Percentiles rank a stretch among this genome's conserved stretches.
These are phyloP conservation scores for Eurytoma adleriae DNA, from an alignment of 2,888 invertebrate genomes.

Conservation along the genomic window DNA sequence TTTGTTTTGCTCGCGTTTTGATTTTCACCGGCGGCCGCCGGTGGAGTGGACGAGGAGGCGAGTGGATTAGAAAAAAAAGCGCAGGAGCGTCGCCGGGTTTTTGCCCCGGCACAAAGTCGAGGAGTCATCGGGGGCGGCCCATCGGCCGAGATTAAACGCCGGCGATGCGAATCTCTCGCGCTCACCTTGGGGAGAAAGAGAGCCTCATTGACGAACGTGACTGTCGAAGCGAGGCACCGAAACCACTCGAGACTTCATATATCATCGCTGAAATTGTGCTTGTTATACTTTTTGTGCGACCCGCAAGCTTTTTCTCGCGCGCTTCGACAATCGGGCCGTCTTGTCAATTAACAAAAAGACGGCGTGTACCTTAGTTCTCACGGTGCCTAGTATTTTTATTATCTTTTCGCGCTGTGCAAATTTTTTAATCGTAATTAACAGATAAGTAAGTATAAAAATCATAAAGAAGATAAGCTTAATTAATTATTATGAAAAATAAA, in stretches of 20 bases:
- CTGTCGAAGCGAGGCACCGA: neutral
- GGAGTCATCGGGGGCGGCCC: conserved; percentile 37
- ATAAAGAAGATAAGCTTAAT: too few relatives aligned
- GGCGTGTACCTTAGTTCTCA: too few relatives aligned
- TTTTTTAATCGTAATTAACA: too few relatives aligned
- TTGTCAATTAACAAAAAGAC: too few relatives aligned
- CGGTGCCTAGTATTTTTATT: too few relatives aligned
- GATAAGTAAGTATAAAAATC: too few relatives aligned
- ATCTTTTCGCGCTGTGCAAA: too few relatives aligned
- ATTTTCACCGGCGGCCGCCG: conserved; percentile 12
- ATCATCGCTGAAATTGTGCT: neutral
- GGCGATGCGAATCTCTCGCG: conserved; percentile 36
- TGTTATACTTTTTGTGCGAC: too few relatives aligned
- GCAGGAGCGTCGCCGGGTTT: too few relatives aligned
- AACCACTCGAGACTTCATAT: neutral
- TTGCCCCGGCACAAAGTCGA: neutral
- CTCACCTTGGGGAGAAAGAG: conserved; percentile 20
- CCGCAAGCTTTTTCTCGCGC: neutral
- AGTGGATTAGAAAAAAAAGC: too few relatives aligned
- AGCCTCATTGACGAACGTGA: conserved; percentile 40
- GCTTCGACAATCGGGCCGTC: neutral
- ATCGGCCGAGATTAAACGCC: conserved; percentile 46
- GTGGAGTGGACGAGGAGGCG: neutral
- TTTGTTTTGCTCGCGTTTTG: conserved; percentile 35
- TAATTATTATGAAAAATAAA: too few relatives aligned